Conservation (phyloP, 1,140 invertebrate species). For the Euura saliciscinereae region DNA sequence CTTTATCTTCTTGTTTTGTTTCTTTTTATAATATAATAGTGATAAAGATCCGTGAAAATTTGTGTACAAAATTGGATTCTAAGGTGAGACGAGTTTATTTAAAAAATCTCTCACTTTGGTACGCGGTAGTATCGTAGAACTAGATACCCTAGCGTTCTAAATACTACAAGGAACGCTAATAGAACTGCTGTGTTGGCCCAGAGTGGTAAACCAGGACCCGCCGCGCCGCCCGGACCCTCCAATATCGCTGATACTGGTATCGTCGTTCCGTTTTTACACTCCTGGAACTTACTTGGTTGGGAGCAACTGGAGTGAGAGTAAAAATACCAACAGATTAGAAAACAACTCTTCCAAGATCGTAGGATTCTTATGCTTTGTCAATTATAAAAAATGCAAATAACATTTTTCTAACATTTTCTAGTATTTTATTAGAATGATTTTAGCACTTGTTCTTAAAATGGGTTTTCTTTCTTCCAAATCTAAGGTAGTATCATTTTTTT, state of each 20-base stretch:
- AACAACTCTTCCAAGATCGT: too few species aligned
- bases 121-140: conserved; percentile 76
- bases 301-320: conserved; percentile 65
- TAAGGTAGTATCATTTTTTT: too few species aligned
- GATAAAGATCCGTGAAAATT: conserved; percentile 34
- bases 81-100: conserved; percentile 5
- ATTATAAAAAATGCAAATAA: too few species aligned
- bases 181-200: conserved; percentile 82
- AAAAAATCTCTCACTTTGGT: conserved; percentile 60
- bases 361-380: too few species aligned
- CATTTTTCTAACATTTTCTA: too few species aligned
- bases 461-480: too few species aligned
- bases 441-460: too few species aligned
- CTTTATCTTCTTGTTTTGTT: conserved; percentile 11
- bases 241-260: conserved; percentile 76
- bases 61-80: conserved; percentile 37
- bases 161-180: conserved; percentile 74
- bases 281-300: conserved; percentile 70
- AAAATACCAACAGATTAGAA: neutral
- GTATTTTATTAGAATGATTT: too few species aligned
- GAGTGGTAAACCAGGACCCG: conserved; percentile 64
- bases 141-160: conserved; percentile 76
- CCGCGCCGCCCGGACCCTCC: conserved; percentile 65
- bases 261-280: conserved; percentile 65
- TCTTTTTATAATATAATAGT: conserved; percentile 12